These are phyloP conservation scores for Apis laboriosa DNA, from an alignment of 1,140 invertebrate species.

Conservation along the genomic window DNA sequence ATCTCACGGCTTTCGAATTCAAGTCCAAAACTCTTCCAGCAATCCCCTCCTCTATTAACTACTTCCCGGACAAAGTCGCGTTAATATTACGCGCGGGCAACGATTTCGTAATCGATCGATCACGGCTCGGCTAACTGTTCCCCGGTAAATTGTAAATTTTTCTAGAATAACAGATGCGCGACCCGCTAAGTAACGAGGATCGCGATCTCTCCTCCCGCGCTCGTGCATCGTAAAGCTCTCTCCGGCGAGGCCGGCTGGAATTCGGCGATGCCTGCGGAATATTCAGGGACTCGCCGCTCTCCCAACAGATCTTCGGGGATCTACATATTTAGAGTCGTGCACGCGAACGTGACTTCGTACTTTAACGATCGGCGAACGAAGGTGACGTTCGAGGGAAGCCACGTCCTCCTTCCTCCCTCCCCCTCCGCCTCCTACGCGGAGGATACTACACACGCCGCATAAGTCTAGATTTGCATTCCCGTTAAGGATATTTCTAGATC, in stretches of 20 bases:
- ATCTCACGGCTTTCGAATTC: too few relatives aligned
- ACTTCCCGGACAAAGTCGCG: too few relatives aligned
- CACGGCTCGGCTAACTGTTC: constrained; percentile 24
- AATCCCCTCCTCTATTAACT: too few relatives aligned
- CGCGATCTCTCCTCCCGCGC: constrained; percentile 13
- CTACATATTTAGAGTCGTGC: constrained; percentile 51
- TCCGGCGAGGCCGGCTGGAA: constrained; percentile 10
- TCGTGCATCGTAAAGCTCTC: constrained; percentile 44
- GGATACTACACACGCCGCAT: constrained; percentile 41
- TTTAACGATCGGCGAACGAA: constrained; percentile 48
- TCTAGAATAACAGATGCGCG: constrained; percentile 35
- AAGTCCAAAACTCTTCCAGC: too few relatives aligned
- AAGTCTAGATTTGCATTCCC: constrained; percentile 65
- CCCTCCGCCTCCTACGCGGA: neutral
- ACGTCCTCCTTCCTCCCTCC: neutral
- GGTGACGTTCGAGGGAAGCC: constrained; percentile 48
- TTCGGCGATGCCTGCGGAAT: constrained; percentile 47
- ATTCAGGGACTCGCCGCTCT: constrained; percentile 32
- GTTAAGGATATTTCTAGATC: constrained; percentile 65
- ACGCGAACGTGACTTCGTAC: constrained; percentile 46
- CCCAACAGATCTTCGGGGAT: constrained; percentile 41
- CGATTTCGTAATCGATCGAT: constrained; percentile 16
- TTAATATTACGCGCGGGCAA: neutral
- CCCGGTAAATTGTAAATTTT: constrained; percentile 6
- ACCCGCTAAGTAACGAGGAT: constrained; percentile 39